Conservation (phyloP, 2,797 vertebrate genomes). For the Fundulus diaphanus region DNA sequence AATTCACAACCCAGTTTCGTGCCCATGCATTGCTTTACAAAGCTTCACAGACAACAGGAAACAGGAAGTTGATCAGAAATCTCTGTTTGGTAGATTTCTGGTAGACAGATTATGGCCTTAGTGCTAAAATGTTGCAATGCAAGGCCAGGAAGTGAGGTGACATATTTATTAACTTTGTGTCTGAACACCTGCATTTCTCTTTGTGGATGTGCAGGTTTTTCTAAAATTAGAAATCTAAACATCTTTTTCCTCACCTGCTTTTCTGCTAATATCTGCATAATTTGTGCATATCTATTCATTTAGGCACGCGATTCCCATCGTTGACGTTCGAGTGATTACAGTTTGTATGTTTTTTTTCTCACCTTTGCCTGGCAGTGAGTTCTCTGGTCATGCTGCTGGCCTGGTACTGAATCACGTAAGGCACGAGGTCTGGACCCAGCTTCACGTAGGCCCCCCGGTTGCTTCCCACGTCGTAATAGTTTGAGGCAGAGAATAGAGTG, state of each 20-base stretch:
- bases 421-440: constrained; percentile 89
- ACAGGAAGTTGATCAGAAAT: no score
- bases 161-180: background rate
- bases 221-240: background rate
- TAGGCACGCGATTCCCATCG: no score
- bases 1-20: no score
- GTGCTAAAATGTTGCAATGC: no score
- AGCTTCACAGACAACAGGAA: no score
- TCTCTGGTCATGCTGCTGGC: constrained; percentile 86
- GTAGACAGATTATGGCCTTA: no score
- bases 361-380: constrained; percentile 90
- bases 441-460: constrained; percentile 95
- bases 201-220: background rate
- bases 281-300: background rate
- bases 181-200: background rate
- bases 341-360: background rate
- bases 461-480: constrained; percentile 95
- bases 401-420: constrained; percentile 93
- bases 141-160: no score
- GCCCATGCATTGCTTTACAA: no score
- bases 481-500: constrained; percentile 86
- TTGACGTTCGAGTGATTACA: background rate
- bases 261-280: no score
- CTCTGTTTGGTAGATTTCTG: no score
- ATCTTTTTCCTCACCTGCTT: background rate